A percentile compares a stretch with the other conserved stretches of the same genome.
Conservation (phyloP, 2,113 vertebrate genomes). For the Melanocharis versteri region DNA sequence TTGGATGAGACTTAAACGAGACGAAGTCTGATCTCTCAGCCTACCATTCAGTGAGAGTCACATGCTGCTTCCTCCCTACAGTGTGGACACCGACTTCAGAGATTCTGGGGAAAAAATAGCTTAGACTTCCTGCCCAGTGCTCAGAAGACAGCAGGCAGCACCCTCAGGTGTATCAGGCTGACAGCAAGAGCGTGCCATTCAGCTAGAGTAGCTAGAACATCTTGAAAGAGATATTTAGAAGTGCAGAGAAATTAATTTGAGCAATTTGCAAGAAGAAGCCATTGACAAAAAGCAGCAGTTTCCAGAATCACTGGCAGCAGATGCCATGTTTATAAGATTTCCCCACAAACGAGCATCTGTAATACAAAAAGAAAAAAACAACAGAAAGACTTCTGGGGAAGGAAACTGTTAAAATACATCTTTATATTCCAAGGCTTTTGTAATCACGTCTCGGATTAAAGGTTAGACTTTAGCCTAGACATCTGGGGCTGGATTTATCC, state of each 20-base stretch:
- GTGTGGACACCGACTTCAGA: rapidly evolving
- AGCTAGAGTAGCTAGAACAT: not conserved
- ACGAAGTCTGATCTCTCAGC: not conserved
- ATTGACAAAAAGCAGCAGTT: not conserved
- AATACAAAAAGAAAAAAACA: not conserved
- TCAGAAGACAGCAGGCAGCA: not conserved
- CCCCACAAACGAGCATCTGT: not conserved
- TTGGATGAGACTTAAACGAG: not conserved
- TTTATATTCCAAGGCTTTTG: not conserved
- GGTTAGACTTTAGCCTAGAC: not conserved
- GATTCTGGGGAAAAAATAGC: not conserved
- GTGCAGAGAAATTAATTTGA: not conserved
- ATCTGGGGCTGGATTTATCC: not conserved
- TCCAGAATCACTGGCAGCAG: not conserved
- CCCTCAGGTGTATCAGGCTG: not conserved
- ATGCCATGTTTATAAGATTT: not conserved
- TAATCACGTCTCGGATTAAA: not conserved
- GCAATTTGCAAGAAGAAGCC: not conserved
- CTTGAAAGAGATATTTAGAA: not conserved
- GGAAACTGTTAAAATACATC: not conserved
- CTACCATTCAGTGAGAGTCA: not conserved
- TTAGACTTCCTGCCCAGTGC: not conserved
- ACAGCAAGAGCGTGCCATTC: not conserved
- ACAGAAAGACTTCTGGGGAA: not conserved
- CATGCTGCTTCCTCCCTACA: not conserved